phyloP scores from a whole-genome alignment of 2,797 vertebrate genomes.

The Anguilla anguilla region DNA sequence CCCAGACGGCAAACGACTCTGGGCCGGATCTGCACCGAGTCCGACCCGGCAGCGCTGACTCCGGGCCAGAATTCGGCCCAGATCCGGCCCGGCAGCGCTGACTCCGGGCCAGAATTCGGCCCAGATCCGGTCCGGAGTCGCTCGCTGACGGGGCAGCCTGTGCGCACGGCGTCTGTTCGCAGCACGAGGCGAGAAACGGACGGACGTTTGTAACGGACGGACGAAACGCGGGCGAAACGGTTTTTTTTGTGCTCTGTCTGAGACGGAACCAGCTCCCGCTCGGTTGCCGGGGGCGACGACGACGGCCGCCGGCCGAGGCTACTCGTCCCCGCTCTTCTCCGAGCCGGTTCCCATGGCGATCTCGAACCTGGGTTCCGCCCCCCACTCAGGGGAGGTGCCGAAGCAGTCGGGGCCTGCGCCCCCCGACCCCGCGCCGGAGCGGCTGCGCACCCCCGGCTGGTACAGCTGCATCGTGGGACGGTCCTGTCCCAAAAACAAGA shows the following conservation, averaged over 20 bases:
- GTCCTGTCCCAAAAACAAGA: slow-evolving; percentile 76
- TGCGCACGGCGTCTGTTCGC: not conserved
- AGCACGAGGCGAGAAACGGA: not conserved
- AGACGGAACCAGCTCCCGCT: too few species aligned
- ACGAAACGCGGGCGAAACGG: not conserved
- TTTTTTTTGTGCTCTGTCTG: not conserved
- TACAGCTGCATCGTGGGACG: slow-evolving; percentile 92
- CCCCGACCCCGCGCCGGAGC: slow-evolving; percentile 76
- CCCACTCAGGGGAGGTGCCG: slow-evolving; percentile 71
- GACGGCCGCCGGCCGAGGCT: slow-evolving; percentile 37
- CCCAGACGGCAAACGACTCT: too few species aligned
- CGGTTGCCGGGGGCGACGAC: not conserved
- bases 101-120: too few species aligned
- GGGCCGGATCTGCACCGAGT: too few species aligned
- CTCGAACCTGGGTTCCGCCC: slow-evolving; percentile 75
- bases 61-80: too few species aligned
- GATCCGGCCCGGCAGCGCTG: too few species aligned
- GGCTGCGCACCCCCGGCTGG: slow-evolving; percentile 85
- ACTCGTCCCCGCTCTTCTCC: slow-evolving; percentile 82
- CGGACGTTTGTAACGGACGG: not conserved
- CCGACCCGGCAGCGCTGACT: too few species aligned
- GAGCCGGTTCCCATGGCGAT: slow-evolving; percentile 67
- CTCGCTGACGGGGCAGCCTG: not conserved
- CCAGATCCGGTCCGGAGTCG: too few species aligned
- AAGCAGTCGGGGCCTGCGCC: slow-evolving; percentile 79